Conservation (phyloP, 92 coral and sea anemone species). For the Desmophyllum pertusum region DNA sequence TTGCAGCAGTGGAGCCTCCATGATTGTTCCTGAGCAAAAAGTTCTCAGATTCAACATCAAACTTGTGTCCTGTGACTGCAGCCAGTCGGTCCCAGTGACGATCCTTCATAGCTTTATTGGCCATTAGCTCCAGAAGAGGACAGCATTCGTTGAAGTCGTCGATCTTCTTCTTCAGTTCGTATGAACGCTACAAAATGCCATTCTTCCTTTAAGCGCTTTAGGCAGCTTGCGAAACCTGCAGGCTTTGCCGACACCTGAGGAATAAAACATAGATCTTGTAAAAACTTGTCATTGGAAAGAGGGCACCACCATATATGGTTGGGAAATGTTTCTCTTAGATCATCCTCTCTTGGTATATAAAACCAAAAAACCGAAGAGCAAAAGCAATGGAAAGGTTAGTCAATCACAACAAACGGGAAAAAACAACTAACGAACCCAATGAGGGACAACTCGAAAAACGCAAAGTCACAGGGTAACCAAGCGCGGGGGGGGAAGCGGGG, state of each 20-base stretch:
- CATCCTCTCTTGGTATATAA: no score
- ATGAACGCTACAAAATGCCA: constrained; percentile 95
- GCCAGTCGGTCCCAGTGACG: constrained; percentile 92
- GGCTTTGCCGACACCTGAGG: constrained; percentile 79
- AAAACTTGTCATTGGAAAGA: no score
- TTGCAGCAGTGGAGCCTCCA: constrained; percentile 88
- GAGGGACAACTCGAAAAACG: no score
- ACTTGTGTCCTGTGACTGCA: constrained; percentile 78
- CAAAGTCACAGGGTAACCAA: no score
- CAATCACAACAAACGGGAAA: no score
- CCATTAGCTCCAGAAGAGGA: constrained; percentile 85
- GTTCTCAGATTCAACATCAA: constrained; percentile 87
- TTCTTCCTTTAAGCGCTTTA: constrained; percentile 82
- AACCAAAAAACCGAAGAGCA: no score
- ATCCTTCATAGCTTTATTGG: constrained; percentile 91
- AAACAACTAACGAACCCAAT: no score
- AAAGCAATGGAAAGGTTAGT: no score
- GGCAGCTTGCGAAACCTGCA: constrained; percentile 95
- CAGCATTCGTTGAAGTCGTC: constrained; percentile 93
- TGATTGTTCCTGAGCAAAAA: constrained; percentile 83
- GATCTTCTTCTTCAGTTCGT: constrained; percentile 81
- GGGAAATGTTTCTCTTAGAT: no score
- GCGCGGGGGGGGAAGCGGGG: no score
- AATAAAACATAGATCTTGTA: background rate
- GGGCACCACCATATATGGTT: no score